These are phyloP conservation scores for Tenodera sinensis DNA, from an alignment of 2,888 invertebrate genomes.

Conservation along the genomic window DNA sequence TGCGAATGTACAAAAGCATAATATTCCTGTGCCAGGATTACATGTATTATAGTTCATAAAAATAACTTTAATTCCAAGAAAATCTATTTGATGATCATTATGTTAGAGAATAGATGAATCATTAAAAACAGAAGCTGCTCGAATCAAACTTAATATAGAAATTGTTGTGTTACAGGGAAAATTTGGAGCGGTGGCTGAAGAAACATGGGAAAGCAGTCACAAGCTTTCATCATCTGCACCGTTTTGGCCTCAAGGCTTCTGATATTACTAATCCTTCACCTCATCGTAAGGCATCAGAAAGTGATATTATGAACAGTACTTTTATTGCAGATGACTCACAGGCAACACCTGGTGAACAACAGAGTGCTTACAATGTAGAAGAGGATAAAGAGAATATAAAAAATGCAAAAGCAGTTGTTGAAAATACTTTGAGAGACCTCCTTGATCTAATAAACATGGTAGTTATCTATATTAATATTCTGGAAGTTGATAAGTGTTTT, in stretches of 20 bases:
- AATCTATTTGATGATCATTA: too few species aligned
- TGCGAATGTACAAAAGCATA: too few species aligned
- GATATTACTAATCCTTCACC: background rate
- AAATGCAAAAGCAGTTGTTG: background rate
- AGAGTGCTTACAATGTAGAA: too few species aligned
- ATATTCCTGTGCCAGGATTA: too few species aligned
- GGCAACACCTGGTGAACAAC: background rate
- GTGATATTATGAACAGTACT: background rate
- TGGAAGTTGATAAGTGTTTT: too few species aligned
- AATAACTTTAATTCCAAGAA: too few species aligned
- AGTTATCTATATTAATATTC: too few species aligned
- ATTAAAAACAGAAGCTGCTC: background rate
- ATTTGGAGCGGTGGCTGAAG: constrained; percentile 52
- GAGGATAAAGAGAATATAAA: background rate
- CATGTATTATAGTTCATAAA: too few species aligned
- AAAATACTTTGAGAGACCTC: background rate
- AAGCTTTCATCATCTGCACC: constrained; percentile 53
- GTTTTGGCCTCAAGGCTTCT: constrained; percentile 45
- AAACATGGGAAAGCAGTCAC: constrained; percentile 51
- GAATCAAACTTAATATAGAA: background rate
- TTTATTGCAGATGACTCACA: background rate
- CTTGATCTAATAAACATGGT: background rate
- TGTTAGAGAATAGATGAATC: too few species aligned
- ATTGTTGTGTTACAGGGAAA: constrained; percentile 23
- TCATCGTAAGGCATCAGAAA: background rate